Base-by-base conservation (phyloP, 2,113 vertebrate species). In the Tachysurus fulvidraco region DNA sequence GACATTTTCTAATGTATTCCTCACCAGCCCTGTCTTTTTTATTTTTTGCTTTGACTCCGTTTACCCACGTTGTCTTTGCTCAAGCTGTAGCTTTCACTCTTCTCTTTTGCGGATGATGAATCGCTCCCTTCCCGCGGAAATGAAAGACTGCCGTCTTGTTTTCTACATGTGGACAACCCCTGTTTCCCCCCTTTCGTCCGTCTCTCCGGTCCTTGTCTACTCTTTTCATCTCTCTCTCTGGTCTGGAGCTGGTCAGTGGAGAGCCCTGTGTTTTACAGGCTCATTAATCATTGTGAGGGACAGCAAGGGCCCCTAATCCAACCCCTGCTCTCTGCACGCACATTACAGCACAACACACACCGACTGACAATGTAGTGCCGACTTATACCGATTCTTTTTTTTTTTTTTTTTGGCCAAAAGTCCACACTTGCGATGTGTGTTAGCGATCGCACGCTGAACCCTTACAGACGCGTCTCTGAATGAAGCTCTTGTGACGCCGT, bases 281-380 rank as follows among this genome's bases (percentile, higher is more conserved):
- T 93, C 95, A 98, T 98, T 96, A 95, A 98, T 97, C 97, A 98
- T 92, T 83, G 88, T 89, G 91, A 90, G 93, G 95, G 96, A 96
- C 96, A 95, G 93, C 93, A 93, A 95, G 83, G 86, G 94, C 93
- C 95, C 94, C 93, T 93, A 92, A 95, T 93, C 96, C 96, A 96
- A 92, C 94, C 95, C 92, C 91, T 91, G 88, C 90, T 90, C 93
- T 95, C 93, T 91, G 94, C 92, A 93, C 93, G 92, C 93, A 91
- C 93, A 93, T 93, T 92, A 93, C 93, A 92, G 93, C 92, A 21
- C 71, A 3, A 23, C 76, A 80, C 71, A 77, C 14, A 21, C n/a
- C 6, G 71, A 82, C 79, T 13, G 59, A 23, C 50, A 5, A 36
- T 55, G 14, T 17, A 54, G 74, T 55, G 50, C 28, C 8, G 23